phyloP scores from a whole-genome alignment of 2,888 invertebrate species.

The Gymnoscelis rufifasciata region DNA sequence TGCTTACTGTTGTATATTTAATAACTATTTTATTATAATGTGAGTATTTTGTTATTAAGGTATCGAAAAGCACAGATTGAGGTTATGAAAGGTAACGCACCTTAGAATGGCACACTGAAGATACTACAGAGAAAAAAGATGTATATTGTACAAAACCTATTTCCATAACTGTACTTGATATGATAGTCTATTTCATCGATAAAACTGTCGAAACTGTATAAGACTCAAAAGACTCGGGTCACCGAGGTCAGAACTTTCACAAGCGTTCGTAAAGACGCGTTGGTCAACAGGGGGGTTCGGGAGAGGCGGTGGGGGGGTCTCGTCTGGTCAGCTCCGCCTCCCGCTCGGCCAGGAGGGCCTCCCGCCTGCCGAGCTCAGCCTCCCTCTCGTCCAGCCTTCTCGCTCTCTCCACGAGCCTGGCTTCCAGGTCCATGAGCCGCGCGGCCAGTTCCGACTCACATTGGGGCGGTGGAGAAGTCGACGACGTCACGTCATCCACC shows the following conservation, averaged over 20 bases:
- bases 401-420: conserved; percentile 80
- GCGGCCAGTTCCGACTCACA: conserved; percentile 61
- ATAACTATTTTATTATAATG: conserved; percentile 63
- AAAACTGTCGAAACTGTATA: conserved; percentile 18
- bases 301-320: conserved; percentile 26
- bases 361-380: conserved; percentile 54
- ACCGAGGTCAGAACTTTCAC: conserved; percentile 28
- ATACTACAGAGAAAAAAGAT: conserved; percentile 56
- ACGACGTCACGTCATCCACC: conserved; percentile 82
- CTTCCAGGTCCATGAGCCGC: conserved; percentile 83
- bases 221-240: conserved; percentile 25
- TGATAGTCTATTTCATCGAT: conserved; percentile 53
- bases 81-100: conserved; percentile 71
- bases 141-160: conserved; percentile 62
- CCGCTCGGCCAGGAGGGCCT: conserved; percentile 53
- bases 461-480: conserved; percentile 81
- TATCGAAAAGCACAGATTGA: conserved; percentile 70
- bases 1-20: conserved; percentile 69
- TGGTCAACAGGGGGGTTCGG: conserved; percentile 65
- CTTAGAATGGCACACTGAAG: conserved; percentile 71
- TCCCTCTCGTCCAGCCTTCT: conserved; percentile 59
- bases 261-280: conserved; percentile 61
- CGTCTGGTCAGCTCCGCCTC: conserved; percentile 48
- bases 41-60: conserved; percentile 69
- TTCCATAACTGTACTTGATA: conserved; percentile 73